Evolutionary conservation across 92 coral and sea anemone species (phyloP).

Genomic region (Zoanthus sansibaricus): DNA sequence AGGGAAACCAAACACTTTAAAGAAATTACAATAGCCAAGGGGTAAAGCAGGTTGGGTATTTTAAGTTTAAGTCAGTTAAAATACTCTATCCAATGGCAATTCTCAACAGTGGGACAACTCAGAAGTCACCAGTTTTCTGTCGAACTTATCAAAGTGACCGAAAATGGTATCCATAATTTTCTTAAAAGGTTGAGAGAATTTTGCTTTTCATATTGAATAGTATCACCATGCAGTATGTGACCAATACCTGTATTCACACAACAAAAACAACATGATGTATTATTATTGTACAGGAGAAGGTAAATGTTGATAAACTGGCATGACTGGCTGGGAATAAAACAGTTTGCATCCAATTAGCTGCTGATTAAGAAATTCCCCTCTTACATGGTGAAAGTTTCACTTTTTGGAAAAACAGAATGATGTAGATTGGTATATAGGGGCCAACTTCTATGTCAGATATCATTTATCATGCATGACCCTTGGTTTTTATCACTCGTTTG

Average conservation of each 20-base stretch:
- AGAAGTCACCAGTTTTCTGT: not conserved
- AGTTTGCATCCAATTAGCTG: not conserved
- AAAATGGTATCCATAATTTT: not conserved
- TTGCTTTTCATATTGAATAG: not conserved
- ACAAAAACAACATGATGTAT: not conserved
- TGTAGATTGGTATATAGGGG: conserved; percentile 7
- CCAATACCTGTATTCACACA: not conserved
- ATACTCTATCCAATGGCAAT: not conserved
- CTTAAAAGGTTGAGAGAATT: not conserved
- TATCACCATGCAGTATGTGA: not conserved
- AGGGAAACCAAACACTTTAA: conserved; percentile 26
- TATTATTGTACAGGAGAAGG: not conserved
- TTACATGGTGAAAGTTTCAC: conserved; percentile 15
- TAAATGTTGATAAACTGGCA: not conserved
- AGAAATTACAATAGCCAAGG: not conserved
- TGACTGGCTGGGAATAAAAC: not conserved
- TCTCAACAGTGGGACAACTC: not conserved
- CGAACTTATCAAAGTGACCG: not conserved
- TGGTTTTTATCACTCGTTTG: not conserved
- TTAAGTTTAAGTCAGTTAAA: not conserved
- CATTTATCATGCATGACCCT: conserved; percentile 18
- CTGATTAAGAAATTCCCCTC: conserved; percentile 21
- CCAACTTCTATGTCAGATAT: conserved; percentile 16
- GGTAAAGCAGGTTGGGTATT: not conserved
- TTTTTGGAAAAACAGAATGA: not conserved